Conservation (phyloP, 1,140 invertebrate species). For the Ceratoteleas bidentatus region DNA sequence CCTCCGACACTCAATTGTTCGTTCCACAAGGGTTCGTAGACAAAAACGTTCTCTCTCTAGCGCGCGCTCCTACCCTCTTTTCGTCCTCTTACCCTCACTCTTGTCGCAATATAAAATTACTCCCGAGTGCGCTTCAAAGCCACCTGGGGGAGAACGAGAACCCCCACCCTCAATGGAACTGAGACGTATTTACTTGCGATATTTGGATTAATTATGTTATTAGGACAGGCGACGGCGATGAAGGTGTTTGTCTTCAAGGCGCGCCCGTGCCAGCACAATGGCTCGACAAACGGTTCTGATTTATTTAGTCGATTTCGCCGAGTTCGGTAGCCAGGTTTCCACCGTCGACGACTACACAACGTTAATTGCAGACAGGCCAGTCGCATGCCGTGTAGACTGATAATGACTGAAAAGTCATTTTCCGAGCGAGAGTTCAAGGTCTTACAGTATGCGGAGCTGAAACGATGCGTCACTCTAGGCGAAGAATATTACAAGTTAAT, state of each 20-base stretch:
- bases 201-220: conserved; percentile 64
- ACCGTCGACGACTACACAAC: too few species aligned
- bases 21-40: conserved; percentile 71
- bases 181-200: conserved; percentile 65
- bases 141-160: too few species aligned
- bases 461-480: too few species aligned
- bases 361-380: too few species aligned
- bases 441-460: too few species aligned
- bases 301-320: conserved; percentile 51
- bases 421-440: too few species aligned
- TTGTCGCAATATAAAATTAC: conserved; percentile 65
- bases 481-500: too few species aligned
- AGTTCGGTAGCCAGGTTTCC: conserved; percentile 5
- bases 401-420: too few species aligned
- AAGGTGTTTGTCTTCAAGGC: conserved; percentile 48
- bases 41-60: conserved; percentile 65
- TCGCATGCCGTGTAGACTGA: too few species aligned
- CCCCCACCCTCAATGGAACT: too few species aligned
- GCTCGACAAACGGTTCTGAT: conserved; percentile 42
- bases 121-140: conserved; percentile 63
- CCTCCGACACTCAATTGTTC: conserved; percentile 68
- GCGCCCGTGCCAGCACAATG: conserved; percentile 26
- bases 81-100: conserved; percentile 63
- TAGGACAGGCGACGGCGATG: conserved; percentile 15
- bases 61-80: conserved; percentile 62